phyloP scores from a whole-genome alignment of 2,888 invertebrate genomes.

The Acanthococcus lagerstroemiae region DNA sequence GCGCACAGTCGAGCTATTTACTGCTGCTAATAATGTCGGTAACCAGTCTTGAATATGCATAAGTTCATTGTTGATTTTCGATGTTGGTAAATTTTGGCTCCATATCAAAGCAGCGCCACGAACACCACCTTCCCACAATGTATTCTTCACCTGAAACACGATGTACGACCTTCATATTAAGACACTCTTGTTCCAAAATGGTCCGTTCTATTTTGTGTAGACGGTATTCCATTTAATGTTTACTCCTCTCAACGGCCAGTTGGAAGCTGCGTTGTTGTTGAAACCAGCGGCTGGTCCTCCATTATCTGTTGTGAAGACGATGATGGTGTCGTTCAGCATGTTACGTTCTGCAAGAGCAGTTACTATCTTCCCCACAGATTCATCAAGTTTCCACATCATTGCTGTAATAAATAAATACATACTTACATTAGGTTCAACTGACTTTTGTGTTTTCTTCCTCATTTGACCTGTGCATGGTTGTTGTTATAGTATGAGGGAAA shows the following conservation, averaged over 20 bases:
- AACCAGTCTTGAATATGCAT: constrained; percentile 61
- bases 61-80: constrained; percentile 50
- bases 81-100: constrained; percentile 50
- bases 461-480: too few species aligned
- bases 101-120: constrained; percentile 50
- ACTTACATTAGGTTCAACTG: not conserved
- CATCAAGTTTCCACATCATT: constrained; percentile 76
- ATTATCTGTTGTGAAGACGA: constrained; percentile 86
- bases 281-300: constrained; percentile 77
- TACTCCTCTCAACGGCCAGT: constrained; percentile 68
- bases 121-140: constrained; percentile 61
- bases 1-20: not conserved
- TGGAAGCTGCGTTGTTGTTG: constrained; percentile 74
- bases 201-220: too few species aligned
- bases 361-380: constrained; percentile 74
- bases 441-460: not conserved
- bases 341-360: constrained; percentile 53
- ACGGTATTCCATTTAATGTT: constrained; percentile 37
- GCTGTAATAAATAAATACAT: constrained; percentile 44
- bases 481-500: too few species aligned
- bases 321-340: constrained; percentile 68
- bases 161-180: not conserved
- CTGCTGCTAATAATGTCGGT: constrained; percentile 53
- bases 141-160: constrained; percentile 53
- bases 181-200: too few species aligned